Evolutionary conservation across 1,140 invertebrate species (phyloP).

Genomic region (Saccostrea echinata): DNA sequence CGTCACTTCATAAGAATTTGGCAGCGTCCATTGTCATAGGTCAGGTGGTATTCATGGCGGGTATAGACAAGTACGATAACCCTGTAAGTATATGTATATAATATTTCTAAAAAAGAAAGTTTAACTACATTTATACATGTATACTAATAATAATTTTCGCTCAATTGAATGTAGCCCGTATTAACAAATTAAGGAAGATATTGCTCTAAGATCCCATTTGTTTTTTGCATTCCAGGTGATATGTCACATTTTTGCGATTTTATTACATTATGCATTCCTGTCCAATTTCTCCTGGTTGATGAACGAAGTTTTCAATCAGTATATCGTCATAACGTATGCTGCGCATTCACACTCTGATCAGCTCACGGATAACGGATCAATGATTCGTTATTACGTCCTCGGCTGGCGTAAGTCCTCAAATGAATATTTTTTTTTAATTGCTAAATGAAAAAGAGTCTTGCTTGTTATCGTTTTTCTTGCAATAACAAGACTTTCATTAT

Average conservation of each 20-base stretch:
- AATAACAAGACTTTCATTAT: no score
- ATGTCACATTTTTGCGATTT: constrained; percentile 79
- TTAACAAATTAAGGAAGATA: neutral
- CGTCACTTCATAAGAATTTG: constrained; percentile 78
- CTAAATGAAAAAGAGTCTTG: no score
- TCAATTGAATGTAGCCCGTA: no score
- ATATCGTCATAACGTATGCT: constrained; percentile 80
- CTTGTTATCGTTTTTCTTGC: no score
- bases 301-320: constrained; percentile 81
- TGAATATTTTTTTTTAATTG: no score
- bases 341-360: constrained; percentile 76
- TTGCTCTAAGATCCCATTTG: neutral
- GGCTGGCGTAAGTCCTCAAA: constrained; percentile 77
- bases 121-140: no score
- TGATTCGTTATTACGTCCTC: constrained; percentile 78
- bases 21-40: constrained; percentile 74
- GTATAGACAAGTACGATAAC: constrained; percentile 76
- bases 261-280: constrained; percentile 81
- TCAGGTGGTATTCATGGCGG: constrained; percentile 78
- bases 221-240: constrained; percentile 69
- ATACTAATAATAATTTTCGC: no score
- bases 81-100: constrained; percentile 58
- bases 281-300: constrained; percentile 82
- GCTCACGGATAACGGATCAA: constrained; percentile 74
- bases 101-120: no score